Conservation (phyloP, 2,888 invertebrate genomes). For the Miltochrista miniata region DNA sequence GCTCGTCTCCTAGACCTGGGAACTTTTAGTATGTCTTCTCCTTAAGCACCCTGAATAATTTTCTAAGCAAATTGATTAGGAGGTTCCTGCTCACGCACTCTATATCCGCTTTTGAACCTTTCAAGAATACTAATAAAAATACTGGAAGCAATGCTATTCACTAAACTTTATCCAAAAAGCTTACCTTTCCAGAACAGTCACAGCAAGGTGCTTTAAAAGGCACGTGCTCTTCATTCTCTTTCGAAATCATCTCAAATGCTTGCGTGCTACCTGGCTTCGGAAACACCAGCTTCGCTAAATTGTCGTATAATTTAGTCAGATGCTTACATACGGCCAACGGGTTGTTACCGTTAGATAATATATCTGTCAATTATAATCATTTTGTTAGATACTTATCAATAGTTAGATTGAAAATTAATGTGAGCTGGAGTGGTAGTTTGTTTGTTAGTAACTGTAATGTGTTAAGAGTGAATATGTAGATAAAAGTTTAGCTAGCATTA, state of each 20-base stretch:
- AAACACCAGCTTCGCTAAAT: constrained; percentile 91
- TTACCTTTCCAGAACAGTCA: constrained; percentile 94
- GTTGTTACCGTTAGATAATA: constrained; percentile 90
- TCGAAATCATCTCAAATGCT: constrained; percentile 92
- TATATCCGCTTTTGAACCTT: too few species aligned
- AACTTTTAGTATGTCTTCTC: too few species aligned
- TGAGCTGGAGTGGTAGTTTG: not conserved
- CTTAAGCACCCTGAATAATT: too few species aligned
- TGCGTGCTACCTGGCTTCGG: constrained; percentile 84
- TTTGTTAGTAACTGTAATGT: too few species aligned
- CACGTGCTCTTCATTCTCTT: constrained; percentile 90
- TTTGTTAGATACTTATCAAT: not conserved
- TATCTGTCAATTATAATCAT: constrained; percentile 62
- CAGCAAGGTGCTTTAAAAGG: constrained; percentile 88
- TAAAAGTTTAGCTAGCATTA: too few species aligned
- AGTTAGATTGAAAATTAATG: not conserved
- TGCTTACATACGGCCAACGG: constrained; percentile 93
- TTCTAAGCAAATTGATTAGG: too few species aligned
- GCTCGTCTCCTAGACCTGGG: too few species aligned
- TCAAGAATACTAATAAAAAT: too few species aligned
- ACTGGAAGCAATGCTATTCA: not conserved
- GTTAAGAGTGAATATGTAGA: too few species aligned
- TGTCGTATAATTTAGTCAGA: constrained; percentile 96
- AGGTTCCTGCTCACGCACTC: too few species aligned
- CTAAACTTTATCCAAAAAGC: not conserved